Evolutionary conservation across 2,888 invertebrate genomes (phyloP).

Genomic region (Liopterus haemorrhoidalis): DNA sequence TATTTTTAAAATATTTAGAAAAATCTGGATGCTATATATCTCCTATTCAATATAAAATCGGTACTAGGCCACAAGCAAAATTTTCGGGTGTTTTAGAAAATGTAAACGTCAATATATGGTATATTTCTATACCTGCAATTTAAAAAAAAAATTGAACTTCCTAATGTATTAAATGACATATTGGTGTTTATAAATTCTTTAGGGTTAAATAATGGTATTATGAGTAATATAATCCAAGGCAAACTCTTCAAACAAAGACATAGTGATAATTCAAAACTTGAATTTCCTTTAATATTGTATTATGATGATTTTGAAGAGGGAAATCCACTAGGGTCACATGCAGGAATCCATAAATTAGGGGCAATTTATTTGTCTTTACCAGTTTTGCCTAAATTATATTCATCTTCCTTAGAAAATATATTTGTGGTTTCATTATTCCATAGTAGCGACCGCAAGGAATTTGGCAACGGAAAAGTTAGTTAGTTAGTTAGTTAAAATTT

Average conservation of each 20-base stretch:
- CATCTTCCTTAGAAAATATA: constrained; percentile 15
- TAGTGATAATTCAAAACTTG: not conserved
- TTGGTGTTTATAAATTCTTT: not conserved
- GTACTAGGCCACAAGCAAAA: constrained; percentile 2
- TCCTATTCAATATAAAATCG: constrained; percentile 5
- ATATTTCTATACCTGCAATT: no score
- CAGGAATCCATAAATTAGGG: constrained; percentile 17
- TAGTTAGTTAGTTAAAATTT: no score
- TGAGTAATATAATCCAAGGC: constrained; percentile 13
- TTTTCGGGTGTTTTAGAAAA: no score
- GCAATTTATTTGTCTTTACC: constrained; percentile 14
- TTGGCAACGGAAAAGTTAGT: constrained; percentile 17
- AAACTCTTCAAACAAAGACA: constrained; percentile 9
- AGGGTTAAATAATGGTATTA: constrained; percentile 2
- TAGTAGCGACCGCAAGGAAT: constrained; percentile 13
- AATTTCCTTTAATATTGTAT: constrained; percentile 13
- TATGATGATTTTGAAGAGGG: constrained; percentile 18
- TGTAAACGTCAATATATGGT: no score
- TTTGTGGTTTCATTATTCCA: constrained; percentile 20
- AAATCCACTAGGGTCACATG: constrained; percentile 15
- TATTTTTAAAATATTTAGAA: constrained; percentile 10
- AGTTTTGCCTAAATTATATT: constrained; percentile 7
- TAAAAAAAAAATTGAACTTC: no score
- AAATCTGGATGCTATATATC: constrained; percentile 2
- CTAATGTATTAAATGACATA: constrained; percentile 3